Base-by-base conservation (phyloP, 2,797 vertebrate species). In the Hirundo rustica region DNA sequence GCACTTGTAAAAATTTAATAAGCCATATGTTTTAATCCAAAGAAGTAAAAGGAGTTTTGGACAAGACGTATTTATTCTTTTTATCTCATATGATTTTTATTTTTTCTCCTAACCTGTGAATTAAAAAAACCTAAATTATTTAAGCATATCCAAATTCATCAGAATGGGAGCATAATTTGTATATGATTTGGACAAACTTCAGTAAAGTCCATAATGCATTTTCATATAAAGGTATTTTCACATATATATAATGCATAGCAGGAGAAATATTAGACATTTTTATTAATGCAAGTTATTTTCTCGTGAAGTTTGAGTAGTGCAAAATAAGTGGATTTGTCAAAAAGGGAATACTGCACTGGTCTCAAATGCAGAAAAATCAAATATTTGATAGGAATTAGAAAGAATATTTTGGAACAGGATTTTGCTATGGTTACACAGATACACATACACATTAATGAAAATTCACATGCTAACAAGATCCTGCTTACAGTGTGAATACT, bases 1-100 rank as follows among this genome's bases (percentile, higher is more conserved):
- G 22, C 23, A 73, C 11, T 64, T 38, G 74, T 92, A 83, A 90
- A 93, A 92, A 73, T 67, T 94, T 30, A 85, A 88, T 82, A 88
- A 92, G 10, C n/a, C 62, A 62, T 85, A 75, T 65, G 29, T 81
- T 95, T 93, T 68, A 92, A 74, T 50, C 34, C 85, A 44, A 92
- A 92, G 47, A 78, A 53, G 47, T 48, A 78, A 60, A 66, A 72
- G 8, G 5, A 66, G 22, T 23, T 78, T 66, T 72, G 29, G 32
- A 44, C 22, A 75, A 58, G 45, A 58, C 5, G 36, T 51, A 47
- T 70, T 83, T 83, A 60, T 89, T 71, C 13, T 68, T 85, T 93
- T 65, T 68, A 72, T 27, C 13, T 91, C 7, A n/a, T n/a, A 34
- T 34, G 10, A 74, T 76, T 80, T 89, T 75, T 84, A 82, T 12